These are phyloP conservation scores for Strongylocentrotus purpuratus DNA, from an alignment of 35 echinoderm and acorn worm species.

Conservation along the genomic window DNA sequence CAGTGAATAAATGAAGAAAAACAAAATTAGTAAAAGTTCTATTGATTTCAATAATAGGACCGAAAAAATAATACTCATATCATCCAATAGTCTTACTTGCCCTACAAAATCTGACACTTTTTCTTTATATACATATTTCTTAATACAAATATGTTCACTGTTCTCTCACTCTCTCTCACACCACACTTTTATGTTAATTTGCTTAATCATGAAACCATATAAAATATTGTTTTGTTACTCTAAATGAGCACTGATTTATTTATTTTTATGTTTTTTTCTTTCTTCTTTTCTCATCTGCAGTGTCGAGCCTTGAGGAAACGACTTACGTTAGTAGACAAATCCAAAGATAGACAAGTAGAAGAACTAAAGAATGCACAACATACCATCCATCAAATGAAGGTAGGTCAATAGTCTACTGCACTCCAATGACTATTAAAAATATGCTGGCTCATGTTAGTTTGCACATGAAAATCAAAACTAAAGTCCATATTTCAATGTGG, in stretches of 20 bases:
- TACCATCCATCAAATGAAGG: conserved; percentile 65
- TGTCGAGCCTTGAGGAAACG: conserved; percentile 68
- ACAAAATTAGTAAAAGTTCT: neutral
- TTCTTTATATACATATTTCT: too few species aligned
- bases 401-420: neutral
- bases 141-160: neutral
- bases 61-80: too few species aligned
- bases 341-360: conserved; percentile 67
- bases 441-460: too few species aligned
- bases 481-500: too few species aligned
- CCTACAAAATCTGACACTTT: too few species aligned
- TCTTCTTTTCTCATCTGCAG: conserved; percentile 34
- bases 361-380: conserved; percentile 64
- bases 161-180: neutral
- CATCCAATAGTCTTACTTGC: too few species aligned
- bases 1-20: neutral
- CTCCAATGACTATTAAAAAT: too few species aligned
- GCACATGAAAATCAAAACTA: too few species aligned
- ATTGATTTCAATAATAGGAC: too few species aligned
- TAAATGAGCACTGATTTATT: neutral
- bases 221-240: neutral
- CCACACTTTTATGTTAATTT: neutral
- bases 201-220: neutral
- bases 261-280: neutral
- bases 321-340: conserved; percentile 58